These are phyloP conservation scores for Caenorhabditis drosophilae DNA, from an alignment of 2,888 invertebrate genomes.

Conservation along the genomic window DNA sequence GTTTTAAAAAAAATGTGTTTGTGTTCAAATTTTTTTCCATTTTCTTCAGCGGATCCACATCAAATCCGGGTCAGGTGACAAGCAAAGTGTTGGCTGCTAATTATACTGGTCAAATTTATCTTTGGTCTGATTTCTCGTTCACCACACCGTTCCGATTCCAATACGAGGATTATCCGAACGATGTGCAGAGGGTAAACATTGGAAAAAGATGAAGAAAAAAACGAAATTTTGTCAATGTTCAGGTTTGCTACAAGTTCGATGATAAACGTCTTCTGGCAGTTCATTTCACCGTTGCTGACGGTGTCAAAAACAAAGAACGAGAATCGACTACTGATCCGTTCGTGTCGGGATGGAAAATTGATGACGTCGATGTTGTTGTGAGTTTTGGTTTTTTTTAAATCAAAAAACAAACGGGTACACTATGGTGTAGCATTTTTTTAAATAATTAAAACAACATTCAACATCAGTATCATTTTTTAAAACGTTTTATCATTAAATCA, in stretches of 20 bases:
- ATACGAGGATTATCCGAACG: constrained; percentile 67
- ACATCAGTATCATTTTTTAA: too few species aligned
- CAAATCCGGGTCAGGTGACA: constrained; percentile 59
- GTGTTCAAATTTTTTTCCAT: too few species aligned
- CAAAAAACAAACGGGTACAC: too few species aligned
- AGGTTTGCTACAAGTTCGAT: constrained; percentile 69
- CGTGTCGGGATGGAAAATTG: constrained; percentile 67
- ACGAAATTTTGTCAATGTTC: neutral
- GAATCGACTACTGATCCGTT: constrained; percentile 65
- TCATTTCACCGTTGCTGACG: constrained; percentile 62
- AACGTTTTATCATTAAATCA: too few species aligned
- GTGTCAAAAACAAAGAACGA: constrained; percentile 56
- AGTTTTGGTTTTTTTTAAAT: constrained; percentile 10
- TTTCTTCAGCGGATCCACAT: constrained; percentile 36
- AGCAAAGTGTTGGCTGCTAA: constrained; percentile 69
- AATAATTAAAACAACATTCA: too few species aligned
- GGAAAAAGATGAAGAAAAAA: neutral
- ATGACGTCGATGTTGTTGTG: constrained; percentile 62
- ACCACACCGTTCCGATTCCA: constrained; percentile 66
- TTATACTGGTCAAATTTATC: constrained; percentile 68
- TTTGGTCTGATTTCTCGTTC: constrained; percentile 67
- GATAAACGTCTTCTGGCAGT: constrained; percentile 68
- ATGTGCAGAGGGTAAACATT: constrained; percentile 53
- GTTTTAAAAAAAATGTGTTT: too few species aligned
- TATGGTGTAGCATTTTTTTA: neutral